Conservation (phyloP, 1,140 invertebrate species). For the Scaptomyza pallida region DNA sequence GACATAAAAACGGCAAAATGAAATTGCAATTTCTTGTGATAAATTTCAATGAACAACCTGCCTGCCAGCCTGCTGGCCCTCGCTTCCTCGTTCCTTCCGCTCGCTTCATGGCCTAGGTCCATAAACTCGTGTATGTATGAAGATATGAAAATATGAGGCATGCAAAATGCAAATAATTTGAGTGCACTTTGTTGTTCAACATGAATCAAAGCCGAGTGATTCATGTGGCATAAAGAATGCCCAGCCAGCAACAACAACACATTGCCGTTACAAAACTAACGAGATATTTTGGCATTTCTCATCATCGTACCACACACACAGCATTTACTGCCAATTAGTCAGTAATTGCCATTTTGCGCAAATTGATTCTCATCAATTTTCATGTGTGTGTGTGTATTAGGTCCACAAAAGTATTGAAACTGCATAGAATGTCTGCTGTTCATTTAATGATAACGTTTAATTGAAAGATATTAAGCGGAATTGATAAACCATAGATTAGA, state of each 20-base stretch:
- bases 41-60: slow-evolving; percentile 68
- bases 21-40: slow-evolving; percentile 80
- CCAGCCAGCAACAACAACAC: slow-evolving; percentile 4
- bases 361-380: slow-evolving; percentile 19
- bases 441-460: not conserved
- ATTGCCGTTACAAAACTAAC: not conserved
- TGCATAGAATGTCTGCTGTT: not conserved
- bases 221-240: slow-evolving; percentile 23
- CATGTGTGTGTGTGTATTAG: not conserved
- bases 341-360: slow-evolving; percentile 19
- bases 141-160: slow-evolving; percentile 46
- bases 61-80: not conserved
- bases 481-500: too few species aligned
- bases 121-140: slow-evolving; percentile 13
- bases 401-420: not conserved
- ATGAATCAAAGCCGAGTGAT: slow-evolving; percentile 29
- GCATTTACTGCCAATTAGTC: slow-evolving; percentile 17
- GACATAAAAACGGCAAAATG: slow-evolving; percentile 75
- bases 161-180: slow-evolving; percentile 54
- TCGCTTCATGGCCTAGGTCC: too few species aligned
- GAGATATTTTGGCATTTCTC: slow-evolving; percentile 6
- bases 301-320: not conserved
- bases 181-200: slow-evolving; percentile 60
- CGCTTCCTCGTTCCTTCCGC: too few species aligned
- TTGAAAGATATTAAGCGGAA: not conserved